Percentiles rank a stretch among this genome's conserved stretches.
phyloP scores from a whole-genome alignment of 64 coral and sea anemone species.

The Montipora capricornis region DNA sequence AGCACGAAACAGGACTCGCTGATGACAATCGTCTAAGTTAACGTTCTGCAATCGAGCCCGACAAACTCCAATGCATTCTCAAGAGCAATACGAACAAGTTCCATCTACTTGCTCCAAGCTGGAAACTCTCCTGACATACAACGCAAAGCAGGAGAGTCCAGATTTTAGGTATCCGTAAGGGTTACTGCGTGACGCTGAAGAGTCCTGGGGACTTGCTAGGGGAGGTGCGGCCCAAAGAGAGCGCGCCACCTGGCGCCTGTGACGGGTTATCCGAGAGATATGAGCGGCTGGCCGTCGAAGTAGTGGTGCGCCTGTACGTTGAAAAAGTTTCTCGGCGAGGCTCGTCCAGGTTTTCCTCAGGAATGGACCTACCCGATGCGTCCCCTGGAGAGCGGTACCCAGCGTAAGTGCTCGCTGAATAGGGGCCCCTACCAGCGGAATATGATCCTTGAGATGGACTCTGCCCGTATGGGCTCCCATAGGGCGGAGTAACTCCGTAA shows the following conservation, averaged over 20 bases:
- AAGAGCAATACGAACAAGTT: no score
- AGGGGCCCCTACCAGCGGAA: not conserved
- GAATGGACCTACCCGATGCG: not conserved
- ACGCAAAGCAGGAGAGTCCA: no score
- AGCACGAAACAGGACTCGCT: no score
- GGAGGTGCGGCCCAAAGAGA: slow-evolving; percentile 21
- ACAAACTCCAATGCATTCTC: no score
- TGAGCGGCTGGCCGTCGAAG: not conserved
- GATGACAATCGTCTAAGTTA: no score
- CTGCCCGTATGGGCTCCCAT: slow-evolving; percentile 2
- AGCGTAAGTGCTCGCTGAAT: not conserved
- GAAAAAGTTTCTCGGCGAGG: not conserved
- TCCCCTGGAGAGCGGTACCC: not conserved
- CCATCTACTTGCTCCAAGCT: no score
- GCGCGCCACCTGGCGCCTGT: not conserved
- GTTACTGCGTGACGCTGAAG: slow-evolving; percentile 67
- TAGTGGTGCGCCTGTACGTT: slow-evolving; percentile 13
- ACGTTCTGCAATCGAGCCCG: no score
- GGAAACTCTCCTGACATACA: no score
- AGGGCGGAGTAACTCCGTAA: not conserved
- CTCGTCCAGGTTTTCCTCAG: slow-evolving; percentile 26
- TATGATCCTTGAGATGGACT: not conserved
- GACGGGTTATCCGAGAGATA: slow-evolving; percentile 7
- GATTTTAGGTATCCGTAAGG: no score
- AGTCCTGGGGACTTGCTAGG: slow-evolving; percentile 52